A percentile compares a stretch with the other conserved stretches of the same genome.
These are phyloP conservation scores for Drosophila pegasa DNA, from an alignment of 2,888 invertebrate species.

Conservation along the genomic window DNA sequence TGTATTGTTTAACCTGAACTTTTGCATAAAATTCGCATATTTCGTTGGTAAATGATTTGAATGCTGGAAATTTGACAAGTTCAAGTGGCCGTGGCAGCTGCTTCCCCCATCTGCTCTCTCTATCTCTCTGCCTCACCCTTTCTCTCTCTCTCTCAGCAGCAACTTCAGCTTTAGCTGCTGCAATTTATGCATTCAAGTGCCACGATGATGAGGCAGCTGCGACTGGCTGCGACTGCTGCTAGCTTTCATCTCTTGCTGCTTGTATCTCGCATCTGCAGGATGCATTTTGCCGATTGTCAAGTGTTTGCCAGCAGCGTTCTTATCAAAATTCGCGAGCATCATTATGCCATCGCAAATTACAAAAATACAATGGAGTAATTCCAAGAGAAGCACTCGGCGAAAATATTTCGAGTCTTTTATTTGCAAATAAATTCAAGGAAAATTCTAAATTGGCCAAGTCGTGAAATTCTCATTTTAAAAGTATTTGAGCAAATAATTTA, in stretches of 20 bases:
- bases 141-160: no score
- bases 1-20: constrained; percentile 20
- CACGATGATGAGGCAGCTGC: constrained; percentile 51
- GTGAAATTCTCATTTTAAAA: no score
- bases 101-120: constrained; percentile 4
- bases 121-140: background rate
- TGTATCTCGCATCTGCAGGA: constrained; percentile 50
- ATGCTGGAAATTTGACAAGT: constrained; percentile 73
- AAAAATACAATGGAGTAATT: constrained; percentile 32
- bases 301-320: constrained; percentile 44
- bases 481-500: no score
- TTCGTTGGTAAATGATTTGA: constrained; percentile 65
- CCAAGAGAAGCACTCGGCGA: background rate
- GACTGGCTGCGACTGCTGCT: constrained; percentile 7
- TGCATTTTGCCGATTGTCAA: constrained; percentile 72
- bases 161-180: constrained; percentile 65
- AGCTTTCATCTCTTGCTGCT: constrained; percentile 33
- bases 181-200: constrained; percentile 79
- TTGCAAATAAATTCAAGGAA: background rate
- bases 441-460: background rate
- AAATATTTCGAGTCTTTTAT: background rate
- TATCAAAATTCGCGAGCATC: constrained; percentile 51
- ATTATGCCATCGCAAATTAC: constrained; percentile 53
- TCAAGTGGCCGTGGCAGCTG: constrained; percentile 65
- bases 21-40: constrained; percentile 63